These are phyloP conservation scores for Embiotoca jacksoni DNA, from an alignment of 2,113 vertebrate genomes.

Conservation along the genomic window DNA sequence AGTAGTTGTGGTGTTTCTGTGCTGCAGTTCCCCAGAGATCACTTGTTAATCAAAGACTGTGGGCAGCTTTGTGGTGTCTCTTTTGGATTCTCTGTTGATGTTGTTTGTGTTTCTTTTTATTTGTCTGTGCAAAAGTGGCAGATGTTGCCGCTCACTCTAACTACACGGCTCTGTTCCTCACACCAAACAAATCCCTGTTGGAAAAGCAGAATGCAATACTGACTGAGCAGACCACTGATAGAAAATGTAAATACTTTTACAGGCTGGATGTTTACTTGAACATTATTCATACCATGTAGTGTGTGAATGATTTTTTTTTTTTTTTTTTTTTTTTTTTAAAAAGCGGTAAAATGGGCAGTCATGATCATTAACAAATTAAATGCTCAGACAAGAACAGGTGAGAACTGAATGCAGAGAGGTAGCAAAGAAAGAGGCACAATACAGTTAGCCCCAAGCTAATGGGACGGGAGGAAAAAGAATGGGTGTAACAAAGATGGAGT, in stretches of 20 bases:
- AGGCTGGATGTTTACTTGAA: not conserved
- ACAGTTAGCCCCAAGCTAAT: constrained; percentile 34
- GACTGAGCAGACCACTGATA: not conserved
- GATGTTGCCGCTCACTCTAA: constrained; percentile 59
- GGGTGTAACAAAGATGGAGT: constrained; percentile 29
- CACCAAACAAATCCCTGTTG: not conserved
- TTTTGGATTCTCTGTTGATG: constrained; percentile 47
- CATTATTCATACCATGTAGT: not conserved
- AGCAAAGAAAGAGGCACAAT: constrained; percentile 6
- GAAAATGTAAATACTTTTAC: not conserved
- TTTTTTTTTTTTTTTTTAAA: no score
- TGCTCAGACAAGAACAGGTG: not conserved
- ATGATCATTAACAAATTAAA: not conserved
- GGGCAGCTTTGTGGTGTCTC: constrained; percentile 43
- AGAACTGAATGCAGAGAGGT: not conserved
- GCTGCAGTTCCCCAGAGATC: constrained; percentile 37
- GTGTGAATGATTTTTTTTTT: not conserved
- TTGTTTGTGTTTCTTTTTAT: constrained; percentile 58
- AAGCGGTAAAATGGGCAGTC: not conserved
- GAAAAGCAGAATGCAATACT: not conserved
- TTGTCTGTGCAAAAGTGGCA: constrained; percentile 48
- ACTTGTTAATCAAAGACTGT: constrained; percentile 53
- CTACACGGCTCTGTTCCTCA: not conserved
- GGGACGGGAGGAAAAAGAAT: constrained; percentile 6
- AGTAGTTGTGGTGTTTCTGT: constrained; percentile 35